phyloP scores from a whole-genome alignment of 2,888 invertebrate genomes.

The Cheilosia impressa region DNA sequence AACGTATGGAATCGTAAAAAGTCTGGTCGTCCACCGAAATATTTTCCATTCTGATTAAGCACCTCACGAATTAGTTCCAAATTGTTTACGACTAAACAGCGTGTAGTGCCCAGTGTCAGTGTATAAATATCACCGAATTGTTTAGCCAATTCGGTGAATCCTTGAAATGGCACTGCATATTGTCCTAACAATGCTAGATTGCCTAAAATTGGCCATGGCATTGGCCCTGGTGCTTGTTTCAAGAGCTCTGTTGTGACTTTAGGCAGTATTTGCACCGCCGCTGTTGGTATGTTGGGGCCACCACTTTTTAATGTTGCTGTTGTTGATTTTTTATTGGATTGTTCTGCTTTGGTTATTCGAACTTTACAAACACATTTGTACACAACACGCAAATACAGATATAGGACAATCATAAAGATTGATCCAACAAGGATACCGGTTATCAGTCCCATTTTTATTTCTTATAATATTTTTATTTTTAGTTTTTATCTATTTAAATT shows the following conservation, averaged over 20 bases:
- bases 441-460: constrained; percentile 71
- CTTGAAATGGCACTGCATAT: constrained; percentile 88
- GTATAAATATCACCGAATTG: constrained; percentile 89
- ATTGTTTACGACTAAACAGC: constrained; percentile 91
- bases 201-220: constrained; percentile 88
- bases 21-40: constrained; percentile 92
- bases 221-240: constrained; percentile 87
- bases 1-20: constrained; percentile 91
- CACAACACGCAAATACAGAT: constrained; percentile 76
- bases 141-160: constrained; percentile 88
- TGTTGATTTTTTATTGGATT: constrained; percentile 64
- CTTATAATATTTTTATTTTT: background rate
- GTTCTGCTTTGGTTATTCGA: constrained; percentile 67
- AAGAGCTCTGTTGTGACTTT: constrained; percentile 63
- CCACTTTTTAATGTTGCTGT: constrained; percentile 29
- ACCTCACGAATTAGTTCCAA: constrained; percentile 89
- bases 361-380: constrained; percentile 77
- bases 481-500: background rate
- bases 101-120: constrained; percentile 87
- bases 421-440: constrained; percentile 68
- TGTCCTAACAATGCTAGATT: constrained; percentile 88
- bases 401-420: constrained; percentile 71
- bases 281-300: constrained; percentile 32
- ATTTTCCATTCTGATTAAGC: constrained; percentile 90
- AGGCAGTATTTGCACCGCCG: background rate